phyloP scores from a whole-genome alignment of 1,140 invertebrate species.

The Leptinotarsa defecta region DNA sequence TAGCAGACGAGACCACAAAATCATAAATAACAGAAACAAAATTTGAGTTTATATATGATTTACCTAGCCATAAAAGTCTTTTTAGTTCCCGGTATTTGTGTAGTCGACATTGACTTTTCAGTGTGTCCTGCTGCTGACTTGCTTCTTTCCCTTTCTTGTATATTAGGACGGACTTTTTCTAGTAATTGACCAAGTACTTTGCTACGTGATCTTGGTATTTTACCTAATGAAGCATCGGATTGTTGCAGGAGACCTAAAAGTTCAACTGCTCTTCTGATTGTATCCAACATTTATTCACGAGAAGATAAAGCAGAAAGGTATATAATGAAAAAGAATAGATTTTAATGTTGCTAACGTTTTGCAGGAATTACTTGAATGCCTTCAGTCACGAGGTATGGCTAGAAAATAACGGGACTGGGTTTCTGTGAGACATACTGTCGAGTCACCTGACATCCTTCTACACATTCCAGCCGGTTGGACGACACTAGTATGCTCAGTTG shows the following conservation, averaged over 20 bases:
- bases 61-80: constrained; percentile 51
- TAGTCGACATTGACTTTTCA: constrained; percentile 48
- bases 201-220: constrained; percentile 53
- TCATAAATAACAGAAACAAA: too few species aligned
- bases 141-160: constrained; percentile 56
- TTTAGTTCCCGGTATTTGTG: constrained; percentile 46
- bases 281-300: too few species aligned
- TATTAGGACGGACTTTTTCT: constrained; percentile 50
- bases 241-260: constrained; percentile 45
- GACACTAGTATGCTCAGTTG: too few species aligned
- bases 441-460: too few species aligned
- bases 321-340: too few species aligned
- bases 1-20: too few species aligned
- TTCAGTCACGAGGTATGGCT: too few species aligned
- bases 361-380: not conserved
- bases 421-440: too few species aligned
- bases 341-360: not conserved
- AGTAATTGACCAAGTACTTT: constrained; percentile 53
- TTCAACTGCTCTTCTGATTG: not conserved
- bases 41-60: too few species aligned
- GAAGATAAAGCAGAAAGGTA: too few species aligned
- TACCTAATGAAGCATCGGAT: constrained; percentile 45
- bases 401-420: too few species aligned
- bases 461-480: too few species aligned
- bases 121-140: constrained; percentile 58